These are phyloP conservation scores for Lasioglossum malachurum DNA, from an alignment of 2,888 invertebrate species.

Conservation along the genomic window DNA sequence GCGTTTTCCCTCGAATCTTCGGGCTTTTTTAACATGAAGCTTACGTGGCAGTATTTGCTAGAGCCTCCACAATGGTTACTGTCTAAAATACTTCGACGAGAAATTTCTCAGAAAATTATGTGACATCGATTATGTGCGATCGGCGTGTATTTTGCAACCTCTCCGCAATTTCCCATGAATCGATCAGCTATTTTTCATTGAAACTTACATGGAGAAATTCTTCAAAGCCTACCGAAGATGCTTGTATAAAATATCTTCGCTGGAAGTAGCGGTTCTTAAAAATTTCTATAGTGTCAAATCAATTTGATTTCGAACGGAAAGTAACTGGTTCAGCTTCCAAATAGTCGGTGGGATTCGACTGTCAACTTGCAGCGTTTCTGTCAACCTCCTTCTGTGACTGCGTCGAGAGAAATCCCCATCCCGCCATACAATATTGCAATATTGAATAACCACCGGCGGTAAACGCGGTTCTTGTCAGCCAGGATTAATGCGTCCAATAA, in stretches of 20 bases:
- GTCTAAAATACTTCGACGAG: neutral
- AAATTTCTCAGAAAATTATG: neutral
- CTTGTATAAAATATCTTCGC: neutral
- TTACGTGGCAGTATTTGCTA: neutral
- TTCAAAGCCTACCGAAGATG: neutral
- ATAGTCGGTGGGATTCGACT: neutral
- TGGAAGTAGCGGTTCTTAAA: neutral
- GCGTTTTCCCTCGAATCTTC: neutral
- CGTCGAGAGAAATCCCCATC: neutral
- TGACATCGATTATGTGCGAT: neutral
- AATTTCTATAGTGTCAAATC: neutral
- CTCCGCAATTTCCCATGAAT: neutral
- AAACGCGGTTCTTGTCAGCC: slow-evolving; percentile 5
- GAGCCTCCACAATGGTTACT: neutral
- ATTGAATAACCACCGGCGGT: neutral
- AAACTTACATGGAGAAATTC: neutral
- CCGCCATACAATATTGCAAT: neutral
- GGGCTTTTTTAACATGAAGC: neutral
- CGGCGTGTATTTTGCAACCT: neutral
- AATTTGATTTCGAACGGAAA: neutral
- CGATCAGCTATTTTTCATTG: neutral
- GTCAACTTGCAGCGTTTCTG: neutral
- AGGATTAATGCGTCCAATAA: slow-evolving; percentile 12
- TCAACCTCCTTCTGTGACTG: neutral
- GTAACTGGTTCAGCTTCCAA: neutral